Evolutionary conservation across 2,888 invertebrate species (phyloP).

Genomic region (Erpobdella octoculata): DNA sequence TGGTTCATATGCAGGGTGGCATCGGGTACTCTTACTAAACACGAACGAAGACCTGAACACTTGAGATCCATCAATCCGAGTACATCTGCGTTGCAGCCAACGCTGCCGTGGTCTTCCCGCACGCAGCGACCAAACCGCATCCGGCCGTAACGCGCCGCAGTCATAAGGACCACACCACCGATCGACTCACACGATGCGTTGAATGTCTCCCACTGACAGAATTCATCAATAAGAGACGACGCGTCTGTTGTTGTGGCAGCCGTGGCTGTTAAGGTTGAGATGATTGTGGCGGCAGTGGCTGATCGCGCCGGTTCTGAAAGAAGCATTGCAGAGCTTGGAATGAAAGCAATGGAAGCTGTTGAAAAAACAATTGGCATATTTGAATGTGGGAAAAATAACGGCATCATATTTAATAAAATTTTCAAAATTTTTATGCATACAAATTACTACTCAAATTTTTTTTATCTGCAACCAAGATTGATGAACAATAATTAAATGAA

Average conservation of each 20-base stretch:
- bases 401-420: too few relatives aligned
- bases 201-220: constrained; percentile 34
- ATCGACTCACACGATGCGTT: constrained; percentile 20
- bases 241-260: background rate
- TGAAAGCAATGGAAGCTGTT: too few relatives aligned
- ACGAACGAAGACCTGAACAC: constrained; percentile 29
- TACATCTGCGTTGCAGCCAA: constrained; percentile 32
- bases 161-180: constrained; percentile 31
- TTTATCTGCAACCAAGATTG: too few relatives aligned
- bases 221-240: constrained; percentile 18
- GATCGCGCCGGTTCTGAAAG: too few relatives aligned
- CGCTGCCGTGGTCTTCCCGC: constrained; percentile 32
- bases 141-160: constrained; percentile 29
- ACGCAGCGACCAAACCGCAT: constrained; percentile 31
- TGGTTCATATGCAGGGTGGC: constrained; percentile 27
- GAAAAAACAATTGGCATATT: too few relatives aligned
- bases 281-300: too few relatives aligned
- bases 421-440: too few relatives aligned
- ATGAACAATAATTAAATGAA: too few relatives aligned
- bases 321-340: too few relatives aligned
- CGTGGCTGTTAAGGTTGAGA: too few relatives aligned
- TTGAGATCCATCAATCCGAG: constrained; percentile 25
- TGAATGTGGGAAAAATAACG: too few relatives aligned
- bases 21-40: constrained; percentile 28
- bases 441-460: too few relatives aligned